phyloP scores from a whole-genome alignment of 92 coral and sea anemone genomes.

The Paramuricea clavata region DNA sequence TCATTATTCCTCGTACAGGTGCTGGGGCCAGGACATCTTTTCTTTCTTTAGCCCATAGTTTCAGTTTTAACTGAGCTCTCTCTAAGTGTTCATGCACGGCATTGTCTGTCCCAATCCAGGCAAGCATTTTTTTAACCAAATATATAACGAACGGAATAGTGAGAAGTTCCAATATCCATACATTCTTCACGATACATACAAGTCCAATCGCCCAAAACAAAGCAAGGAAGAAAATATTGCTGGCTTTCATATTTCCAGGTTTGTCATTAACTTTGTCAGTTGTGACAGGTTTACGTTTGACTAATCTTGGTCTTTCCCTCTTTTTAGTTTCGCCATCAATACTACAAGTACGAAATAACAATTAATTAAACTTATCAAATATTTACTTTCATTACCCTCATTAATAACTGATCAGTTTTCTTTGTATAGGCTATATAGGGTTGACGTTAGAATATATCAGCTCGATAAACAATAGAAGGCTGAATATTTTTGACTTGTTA shows the following conservation, averaged over 20 bases:
- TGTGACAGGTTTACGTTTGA: constrained; percentile 12
- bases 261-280: not conserved
- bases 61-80: constrained; percentile 62
- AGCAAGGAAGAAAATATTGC: constrained; percentile 86
- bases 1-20: constrained; percentile 86
- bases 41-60: constrained; percentile 79
- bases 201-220: constrained; percentile 93
- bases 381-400: too few relatives aligned
- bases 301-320: constrained; percentile 26
- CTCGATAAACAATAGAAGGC: too few relatives aligned
- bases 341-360: not conserved
- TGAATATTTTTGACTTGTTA: too few relatives aligned
- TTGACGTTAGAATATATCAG: too few relatives aligned
- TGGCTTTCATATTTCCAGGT: constrained; percentile 60
- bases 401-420: too few relatives aligned
- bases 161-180: constrained; percentile 79
- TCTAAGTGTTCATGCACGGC: constrained; percentile 57
- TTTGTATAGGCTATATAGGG: too few relatives aligned
- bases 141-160: constrained; percentile 85
- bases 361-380: too few relatives aligned
- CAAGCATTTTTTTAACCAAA: constrained; percentile 73
- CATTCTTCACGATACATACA: constrained; percentile 79
- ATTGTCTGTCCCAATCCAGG: constrained; percentile 75
- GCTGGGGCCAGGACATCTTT: constrained; percentile 89
- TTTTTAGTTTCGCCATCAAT: not conserved